Conservation (phyloP, 2,888 invertebrate genomes). For the Microctonus hyperodae region DNA sequence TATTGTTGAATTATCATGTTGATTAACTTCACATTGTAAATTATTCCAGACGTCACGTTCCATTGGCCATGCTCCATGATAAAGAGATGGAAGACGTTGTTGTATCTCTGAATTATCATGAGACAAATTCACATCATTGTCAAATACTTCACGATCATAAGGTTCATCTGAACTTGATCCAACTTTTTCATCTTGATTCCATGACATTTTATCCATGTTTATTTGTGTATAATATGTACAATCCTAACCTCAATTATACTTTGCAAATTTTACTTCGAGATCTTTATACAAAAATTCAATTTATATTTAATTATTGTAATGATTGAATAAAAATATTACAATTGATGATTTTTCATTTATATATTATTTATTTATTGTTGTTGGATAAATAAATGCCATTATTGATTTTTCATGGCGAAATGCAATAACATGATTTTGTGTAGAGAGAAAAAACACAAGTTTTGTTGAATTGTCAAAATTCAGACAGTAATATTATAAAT, state of each 20-base stretch:
- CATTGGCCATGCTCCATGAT: slow-evolving; percentile 21
- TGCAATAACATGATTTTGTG: too few species aligned
- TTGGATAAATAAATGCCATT: too few species aligned
- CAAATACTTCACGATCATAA: background rate
- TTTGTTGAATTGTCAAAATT: background rate
- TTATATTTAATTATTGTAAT: too few species aligned
- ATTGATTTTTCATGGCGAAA: too few species aligned
- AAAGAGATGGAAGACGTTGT: slow-evolving; percentile 5
- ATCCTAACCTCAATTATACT: background rate
- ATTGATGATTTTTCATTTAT: too few species aligned
- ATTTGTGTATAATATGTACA: background rate
- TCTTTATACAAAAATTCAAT: too few species aligned
- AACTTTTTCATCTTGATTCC: slow-evolving; percentile 3
- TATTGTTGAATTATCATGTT: slow-evolving; percentile 12
- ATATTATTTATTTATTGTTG: background rate
- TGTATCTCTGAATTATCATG: background rate
- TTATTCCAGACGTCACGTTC: slow-evolving; percentile 8
- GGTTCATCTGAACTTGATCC: background rate
- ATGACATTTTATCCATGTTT: slow-evolving; percentile 11
- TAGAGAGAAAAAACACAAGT: background rate
- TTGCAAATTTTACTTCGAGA: background rate
- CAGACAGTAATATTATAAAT: too few species aligned
- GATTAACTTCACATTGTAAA: background rate
- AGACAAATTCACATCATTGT: background rate
- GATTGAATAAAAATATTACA: too few species aligned